phyloP scores from a whole-genome alignment of 2,113 vertebrate species.

The Urocitellus parryii region DNA sequence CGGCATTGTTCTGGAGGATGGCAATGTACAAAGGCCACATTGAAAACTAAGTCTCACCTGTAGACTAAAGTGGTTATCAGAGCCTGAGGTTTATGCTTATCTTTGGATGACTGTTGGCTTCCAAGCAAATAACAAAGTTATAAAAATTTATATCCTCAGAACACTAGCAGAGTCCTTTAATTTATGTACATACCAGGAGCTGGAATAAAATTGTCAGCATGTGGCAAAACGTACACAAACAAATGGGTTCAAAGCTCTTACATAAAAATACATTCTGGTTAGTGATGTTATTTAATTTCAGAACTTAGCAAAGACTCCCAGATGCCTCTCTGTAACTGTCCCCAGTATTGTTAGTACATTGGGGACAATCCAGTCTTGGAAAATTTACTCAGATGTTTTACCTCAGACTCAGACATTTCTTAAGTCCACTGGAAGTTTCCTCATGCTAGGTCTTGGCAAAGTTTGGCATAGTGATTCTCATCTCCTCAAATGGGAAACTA shows the following conservation, averaged over 20 bases:
- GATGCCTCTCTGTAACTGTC: neutral
- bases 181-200: neutral
- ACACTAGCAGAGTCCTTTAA: neutral
- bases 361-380: neutral
- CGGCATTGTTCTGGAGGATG: neutral
- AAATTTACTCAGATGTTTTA: neutral
- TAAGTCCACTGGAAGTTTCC: neutral
- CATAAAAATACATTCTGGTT: neutral
- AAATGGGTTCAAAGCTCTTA: neutral
- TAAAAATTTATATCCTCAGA: neutral
- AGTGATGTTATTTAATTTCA: neutral
- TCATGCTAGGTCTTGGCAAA: neutral
- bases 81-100: neutral
- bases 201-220: neutral
- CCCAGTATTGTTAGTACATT: neutral
- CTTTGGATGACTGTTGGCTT: neutral
- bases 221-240: neutral
- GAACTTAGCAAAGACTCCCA: neutral
- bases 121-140: neutral
- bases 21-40: neutral
- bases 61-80: neutral
- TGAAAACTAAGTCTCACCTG: neutral
- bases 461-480: neutral
- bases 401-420: neutral
- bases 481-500: neutral